Evolutionary conservation across 2,113 vertebrate species (phyloP), one percentile per base, ranked within the genome.

Genomic region (Zosterops japonicus): DNA sequence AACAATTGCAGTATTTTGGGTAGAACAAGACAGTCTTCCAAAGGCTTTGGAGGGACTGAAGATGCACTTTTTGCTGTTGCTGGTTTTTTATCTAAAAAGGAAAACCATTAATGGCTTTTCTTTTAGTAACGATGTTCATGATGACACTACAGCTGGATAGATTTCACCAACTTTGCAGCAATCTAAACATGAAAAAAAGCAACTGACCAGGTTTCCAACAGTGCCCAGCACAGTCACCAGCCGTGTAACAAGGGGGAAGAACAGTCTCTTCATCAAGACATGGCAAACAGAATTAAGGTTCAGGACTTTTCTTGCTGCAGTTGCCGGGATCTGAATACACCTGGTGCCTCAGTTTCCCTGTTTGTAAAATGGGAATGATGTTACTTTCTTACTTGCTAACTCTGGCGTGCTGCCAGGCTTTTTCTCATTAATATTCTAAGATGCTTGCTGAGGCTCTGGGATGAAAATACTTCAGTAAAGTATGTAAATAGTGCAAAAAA

Each of bases 391-490:
- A 35, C 11, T 85, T 74, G 42, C 39, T 65, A 49, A 68, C 36
- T 4, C 57, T 95, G 93, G 89, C 64, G 1, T 42, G 33, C 63
- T 92, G 92, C 93, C 88, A 90, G 71, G 20, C 71, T 83, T 80
- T 80, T 44, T 12, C 52, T 88, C 71, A 88, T 94, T 94, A 90
- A 83, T 90, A 90, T 92, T 95, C 90, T 59, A 42, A 94, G 65
- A 79, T 76, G 71, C 25, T 83, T 67, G 49, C 93, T 41, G 59
- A 93, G 68, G 56, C 68, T 88, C 70, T 74, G 87, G 94, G 60
- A 81, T 88, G 85, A 93, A 95, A 94, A 87, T 95, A 94, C 87
- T 96, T 95, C 81, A 94, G 83, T 82, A 82, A 95, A 94, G 93
- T 84, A 81, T 74, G 88, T 95, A 94, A 97, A 97, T 47, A 95